phyloP scores from a whole-genome alignment of 2,797 vertebrate species.

The Tamandua tetradactyla region DNA sequence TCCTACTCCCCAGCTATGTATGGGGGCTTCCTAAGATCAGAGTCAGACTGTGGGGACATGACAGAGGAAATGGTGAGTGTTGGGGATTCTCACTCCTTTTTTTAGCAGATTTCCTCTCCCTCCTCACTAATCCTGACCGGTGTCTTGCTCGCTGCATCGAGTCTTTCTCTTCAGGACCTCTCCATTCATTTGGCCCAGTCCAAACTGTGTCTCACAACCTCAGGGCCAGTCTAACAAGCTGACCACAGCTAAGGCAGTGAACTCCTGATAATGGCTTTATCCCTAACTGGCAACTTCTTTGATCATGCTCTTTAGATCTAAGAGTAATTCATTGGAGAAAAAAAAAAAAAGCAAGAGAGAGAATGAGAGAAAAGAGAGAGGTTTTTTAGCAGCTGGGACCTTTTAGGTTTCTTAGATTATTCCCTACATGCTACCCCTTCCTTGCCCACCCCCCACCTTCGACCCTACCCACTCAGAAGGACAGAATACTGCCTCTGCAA shows the following conservation, averaged over 20 bases:
- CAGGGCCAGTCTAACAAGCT: not conserved
- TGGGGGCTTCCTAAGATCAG: not conserved
- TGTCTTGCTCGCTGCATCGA: not conserved
- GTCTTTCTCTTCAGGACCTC: not conserved
- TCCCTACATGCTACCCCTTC: not conserved
- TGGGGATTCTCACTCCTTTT: not conserved
- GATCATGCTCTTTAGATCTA: not conserved
- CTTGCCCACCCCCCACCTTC: not conserved
- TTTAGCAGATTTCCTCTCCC: not conserved
- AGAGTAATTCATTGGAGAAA: not conserved
- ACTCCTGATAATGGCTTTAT: too few relatives aligned
- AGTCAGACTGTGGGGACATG: not conserved
- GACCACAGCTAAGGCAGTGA: not conserved
- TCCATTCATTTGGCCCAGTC: not conserved
- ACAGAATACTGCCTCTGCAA: not conserved
- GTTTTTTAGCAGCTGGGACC: not conserved
- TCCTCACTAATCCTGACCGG: not conserved
- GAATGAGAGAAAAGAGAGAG: not conserved
- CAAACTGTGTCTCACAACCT: not conserved
- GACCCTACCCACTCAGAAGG: not conserved
- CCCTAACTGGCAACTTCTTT: not conserved
- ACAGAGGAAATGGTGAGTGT: not conserved
- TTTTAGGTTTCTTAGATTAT: not conserved
- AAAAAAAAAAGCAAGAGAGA: not conserved
- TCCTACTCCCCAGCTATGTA: not conserved